Evolutionary conservation across 2,113 vertebrate species (phyloP).

Genomic region (Candoia aspera): DNA sequence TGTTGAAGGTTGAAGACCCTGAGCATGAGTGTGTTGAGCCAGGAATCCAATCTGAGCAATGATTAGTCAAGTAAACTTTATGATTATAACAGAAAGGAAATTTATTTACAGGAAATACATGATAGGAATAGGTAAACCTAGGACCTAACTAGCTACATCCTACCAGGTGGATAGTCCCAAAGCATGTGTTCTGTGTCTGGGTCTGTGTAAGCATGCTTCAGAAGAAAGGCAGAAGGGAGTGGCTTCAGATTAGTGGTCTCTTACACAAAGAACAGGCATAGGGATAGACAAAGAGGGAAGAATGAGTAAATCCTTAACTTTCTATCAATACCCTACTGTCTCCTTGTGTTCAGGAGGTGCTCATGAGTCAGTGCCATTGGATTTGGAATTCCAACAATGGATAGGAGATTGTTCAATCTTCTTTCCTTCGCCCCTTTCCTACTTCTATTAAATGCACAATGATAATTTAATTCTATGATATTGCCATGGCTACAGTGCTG

Average conservation of each 20-base stretch:
- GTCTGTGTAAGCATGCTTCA: not conserved
- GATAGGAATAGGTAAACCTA: not conserved
- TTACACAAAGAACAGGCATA: not conserved
- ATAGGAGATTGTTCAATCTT: not conserved
- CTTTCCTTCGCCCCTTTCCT: not conserved
- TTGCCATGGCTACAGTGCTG: no score
- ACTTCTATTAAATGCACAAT: not conserved
- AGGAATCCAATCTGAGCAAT: not conserved
- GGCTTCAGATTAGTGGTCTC: not conserved
- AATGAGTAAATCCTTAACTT: not conserved
- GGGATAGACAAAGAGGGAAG: not conserved
- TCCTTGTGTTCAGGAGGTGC: not conserved
- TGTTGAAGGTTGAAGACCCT: not conserved
- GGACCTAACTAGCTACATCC: not conserved
- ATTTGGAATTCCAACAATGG: not conserved
- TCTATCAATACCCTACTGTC: not conserved
- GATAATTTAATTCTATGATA: not conserved
- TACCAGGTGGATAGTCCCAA: not conserved
- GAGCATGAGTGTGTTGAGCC: not conserved
- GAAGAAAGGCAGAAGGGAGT: not conserved
- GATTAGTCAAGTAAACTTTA: not conserved
- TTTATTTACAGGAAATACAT: not conserved
- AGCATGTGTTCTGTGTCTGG: not conserved
- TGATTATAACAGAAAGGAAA: not conserved
- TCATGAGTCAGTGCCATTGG: not conserved